Conservation (phyloP, 2,888 invertebrate species). For the Drepanosiphum platanoidis region DNA sequence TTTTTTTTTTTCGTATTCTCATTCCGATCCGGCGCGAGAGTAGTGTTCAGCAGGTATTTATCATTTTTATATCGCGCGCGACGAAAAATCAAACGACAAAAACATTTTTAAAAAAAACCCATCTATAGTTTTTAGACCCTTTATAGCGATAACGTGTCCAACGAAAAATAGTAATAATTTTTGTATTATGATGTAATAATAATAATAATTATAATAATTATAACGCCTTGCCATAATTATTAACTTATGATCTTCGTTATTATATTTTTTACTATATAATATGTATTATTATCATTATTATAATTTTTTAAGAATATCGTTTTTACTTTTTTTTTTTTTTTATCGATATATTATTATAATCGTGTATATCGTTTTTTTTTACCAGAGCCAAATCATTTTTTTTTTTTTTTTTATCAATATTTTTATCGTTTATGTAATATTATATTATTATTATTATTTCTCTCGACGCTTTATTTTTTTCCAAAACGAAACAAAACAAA, state of each 20-base stretch:
- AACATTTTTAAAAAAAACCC: conserved; percentile 9
- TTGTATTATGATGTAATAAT: not conserved
- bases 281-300: conserved; percentile 27
- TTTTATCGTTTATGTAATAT: conserved; percentile 3
- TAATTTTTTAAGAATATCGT: conserved; percentile 20
- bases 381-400: conserved; percentile 36
- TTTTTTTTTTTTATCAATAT: not conserved
- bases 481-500: not conserved
- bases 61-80: too few species aligned
- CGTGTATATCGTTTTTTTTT: conserved; percentile 36
- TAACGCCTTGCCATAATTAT: conserved; percentile 37
- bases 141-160: not conserved
- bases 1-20: too few species aligned
- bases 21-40: too few species aligned
- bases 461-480: not conserved
- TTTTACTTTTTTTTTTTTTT: conserved; percentile 24
- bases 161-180: too few species aligned
- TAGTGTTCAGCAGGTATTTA: too few species aligned
- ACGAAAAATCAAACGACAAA: not conserved
- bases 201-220: conserved; percentile 13
- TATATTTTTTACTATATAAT: conserved; percentile 8
- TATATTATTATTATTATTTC: conserved; percentile 19
- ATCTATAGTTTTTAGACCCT: conserved; percentile 10
- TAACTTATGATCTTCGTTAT: conserved; percentile 48
- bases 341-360: too few species aligned